These are phyloP conservation scores for Actinopyga echinites DNA, from an alignment of 53 echinoderm and acorn worm species.

Conservation along the genomic window DNA sequence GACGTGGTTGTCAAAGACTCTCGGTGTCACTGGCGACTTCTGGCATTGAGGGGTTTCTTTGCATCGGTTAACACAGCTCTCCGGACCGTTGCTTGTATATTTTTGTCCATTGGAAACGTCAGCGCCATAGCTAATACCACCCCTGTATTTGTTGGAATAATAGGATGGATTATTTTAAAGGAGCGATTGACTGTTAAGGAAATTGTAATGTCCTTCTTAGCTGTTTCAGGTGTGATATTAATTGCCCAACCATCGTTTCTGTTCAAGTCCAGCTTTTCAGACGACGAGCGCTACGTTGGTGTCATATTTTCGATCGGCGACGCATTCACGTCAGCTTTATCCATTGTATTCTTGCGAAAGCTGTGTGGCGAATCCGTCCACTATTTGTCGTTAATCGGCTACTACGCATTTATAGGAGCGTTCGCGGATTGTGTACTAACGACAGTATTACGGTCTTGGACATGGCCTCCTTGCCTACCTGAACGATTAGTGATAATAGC, in stretches of 20 bases:
- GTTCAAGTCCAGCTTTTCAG: background rate
- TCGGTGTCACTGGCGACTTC: background rate
- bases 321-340: constrained; percentile 5
- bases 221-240: constrained; percentile 3
- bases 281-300: background rate
- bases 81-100: background rate
- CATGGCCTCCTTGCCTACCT: constrained; percentile 10
- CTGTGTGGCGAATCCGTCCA: background rate
- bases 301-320: constrained; percentile 12
- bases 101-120: constrained; percentile 15
- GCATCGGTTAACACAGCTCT: background rate
- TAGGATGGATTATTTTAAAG: background rate
- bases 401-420: background rate
- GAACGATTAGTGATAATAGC: background rate
- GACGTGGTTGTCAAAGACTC: background rate
- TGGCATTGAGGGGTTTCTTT: constrained; percentile 1
- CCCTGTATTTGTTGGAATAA: background rate
- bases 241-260: background rate
- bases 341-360: background rate
- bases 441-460: background rate
- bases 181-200: background rate
- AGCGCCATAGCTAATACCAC: background rate
- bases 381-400: background rate
- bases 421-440: background rate
- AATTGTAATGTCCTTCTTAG: background rate